These are phyloP conservation scores for Pseudomyrmex sp. DNA, from an alignment of 1,140 invertebrate genomes.

Conservation along the genomic window DNA sequence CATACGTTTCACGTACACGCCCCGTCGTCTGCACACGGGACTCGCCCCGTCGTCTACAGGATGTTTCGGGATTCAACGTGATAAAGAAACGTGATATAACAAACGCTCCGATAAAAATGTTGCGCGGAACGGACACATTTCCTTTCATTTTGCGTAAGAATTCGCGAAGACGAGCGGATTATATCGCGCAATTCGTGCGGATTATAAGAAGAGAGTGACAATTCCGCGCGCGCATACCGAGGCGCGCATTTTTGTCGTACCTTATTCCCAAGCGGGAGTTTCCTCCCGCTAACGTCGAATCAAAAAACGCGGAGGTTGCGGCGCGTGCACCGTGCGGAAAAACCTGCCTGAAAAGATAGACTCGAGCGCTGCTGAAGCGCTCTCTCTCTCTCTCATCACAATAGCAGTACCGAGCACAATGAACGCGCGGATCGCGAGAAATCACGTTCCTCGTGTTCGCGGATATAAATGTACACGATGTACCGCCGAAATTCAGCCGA, in stretches of 20 bases:
- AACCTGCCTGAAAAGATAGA: slow-evolving; percentile 38
- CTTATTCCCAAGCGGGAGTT: neutral
- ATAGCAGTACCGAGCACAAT: slow-evolving; percentile 47
- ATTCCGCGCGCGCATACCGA: slow-evolving; percentile 1
- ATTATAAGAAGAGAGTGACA: neutral
- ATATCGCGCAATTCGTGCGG: neutral
- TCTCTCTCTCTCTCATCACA: slow-evolving; percentile 12
- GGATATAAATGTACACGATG: slow-evolving; percentile 30
- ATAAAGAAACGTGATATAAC: neutral
- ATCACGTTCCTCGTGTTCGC: slow-evolving; percentile 37
- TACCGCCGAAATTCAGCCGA: neutral
- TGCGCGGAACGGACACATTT: no score
- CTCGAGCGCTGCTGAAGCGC: slow-evolving; percentile 19
- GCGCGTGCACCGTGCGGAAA: slow-evolving; percentile 21
- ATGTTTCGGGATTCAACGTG: neutral
- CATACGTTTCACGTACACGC: no score
- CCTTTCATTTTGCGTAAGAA: no score
- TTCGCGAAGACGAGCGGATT: neutral
- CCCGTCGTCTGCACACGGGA: no score
- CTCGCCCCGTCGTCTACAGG: neutral
- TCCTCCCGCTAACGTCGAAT: slow-evolving; percentile 18
- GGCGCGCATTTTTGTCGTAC: slow-evolving; percentile 26
- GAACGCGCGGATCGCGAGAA: slow-evolving; percentile 52
- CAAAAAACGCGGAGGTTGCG: slow-evolving; percentile 20
- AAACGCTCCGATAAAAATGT: neutral